phyloP scores from a whole-genome alignment of 2,888 invertebrate genomes.

The Gastracanthus pulcherrimus region DNA sequence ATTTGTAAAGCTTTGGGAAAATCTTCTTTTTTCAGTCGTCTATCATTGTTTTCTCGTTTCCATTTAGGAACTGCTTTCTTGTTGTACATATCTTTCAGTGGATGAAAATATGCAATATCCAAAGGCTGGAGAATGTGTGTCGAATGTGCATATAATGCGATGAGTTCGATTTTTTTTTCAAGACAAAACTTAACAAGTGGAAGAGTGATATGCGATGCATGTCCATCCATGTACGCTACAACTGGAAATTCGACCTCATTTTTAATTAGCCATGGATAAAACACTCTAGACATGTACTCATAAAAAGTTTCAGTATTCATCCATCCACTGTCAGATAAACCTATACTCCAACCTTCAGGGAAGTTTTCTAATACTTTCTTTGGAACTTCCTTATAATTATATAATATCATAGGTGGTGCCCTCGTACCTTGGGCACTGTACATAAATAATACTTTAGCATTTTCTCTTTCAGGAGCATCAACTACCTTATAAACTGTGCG shows the following conservation, averaged over 20 bases:
- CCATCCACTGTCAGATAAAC: too few relatives aligned
- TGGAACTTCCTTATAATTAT: conserved; percentile 68
- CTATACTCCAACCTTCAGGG: conserved; percentile 72
- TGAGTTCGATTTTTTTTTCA: conserved; percentile 68
- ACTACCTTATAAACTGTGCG: conserved; percentile 59
- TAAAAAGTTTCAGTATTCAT: too few relatives aligned
- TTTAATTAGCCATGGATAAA: conserved; percentile 71
- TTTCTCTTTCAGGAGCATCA: not conserved
- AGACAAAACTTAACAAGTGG: conserved; percentile 72
- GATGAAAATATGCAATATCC: conserved; percentile 72
- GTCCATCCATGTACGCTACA: conserved; percentile 74
- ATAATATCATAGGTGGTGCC: conserved; percentile 68
- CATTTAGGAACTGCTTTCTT: conserved; percentile 48
- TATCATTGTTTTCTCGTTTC: conserved; percentile 22
- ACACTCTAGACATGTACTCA: conserved; percentile 73
- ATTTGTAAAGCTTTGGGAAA: conserved; percentile 18
- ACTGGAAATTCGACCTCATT: conserved; percentile 70
- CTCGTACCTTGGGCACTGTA: too few relatives aligned
- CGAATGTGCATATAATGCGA: conserved; percentile 71
- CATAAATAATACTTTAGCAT: not conserved
- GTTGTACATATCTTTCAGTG: conserved; percentile 69
- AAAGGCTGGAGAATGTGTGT: conserved; percentile 74
- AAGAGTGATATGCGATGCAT: conserved; percentile 72
- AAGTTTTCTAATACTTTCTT: conserved; percentile 60
- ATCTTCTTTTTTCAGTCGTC: conserved; percentile 8